Conservation (phyloP, 1,140 invertebrate species). For the Manduca sexta region DNA sequence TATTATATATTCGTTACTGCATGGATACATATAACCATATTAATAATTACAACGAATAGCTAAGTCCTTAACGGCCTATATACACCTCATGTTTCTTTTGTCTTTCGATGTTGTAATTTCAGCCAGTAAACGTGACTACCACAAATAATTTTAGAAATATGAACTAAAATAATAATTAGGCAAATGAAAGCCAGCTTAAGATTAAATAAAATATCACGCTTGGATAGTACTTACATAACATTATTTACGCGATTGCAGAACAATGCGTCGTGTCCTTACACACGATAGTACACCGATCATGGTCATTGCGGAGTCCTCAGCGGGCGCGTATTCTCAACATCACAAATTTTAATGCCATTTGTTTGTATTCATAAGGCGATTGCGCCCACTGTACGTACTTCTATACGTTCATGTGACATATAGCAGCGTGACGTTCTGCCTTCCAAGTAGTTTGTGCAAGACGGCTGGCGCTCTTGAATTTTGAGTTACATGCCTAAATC, state of each 20-base stretch:
- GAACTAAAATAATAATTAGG: too few species aligned
- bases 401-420: constrained; percentile 39
- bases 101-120: too few species aligned
- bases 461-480: constrained; percentile 19
- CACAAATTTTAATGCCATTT: constrained; percentile 59
- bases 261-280: constrained; percentile 12
- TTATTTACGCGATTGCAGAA: too few species aligned
- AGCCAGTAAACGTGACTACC: too few species aligned
- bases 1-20: too few species aligned
- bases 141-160: too few species aligned
- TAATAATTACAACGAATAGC: too few species aligned
- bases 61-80: too few species aligned
- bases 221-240: too few species aligned
- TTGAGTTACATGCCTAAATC: background rate
- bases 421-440: constrained; percentile 32
- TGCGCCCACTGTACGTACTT: constrained; percentile 32
- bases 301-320: constrained; percentile 38
- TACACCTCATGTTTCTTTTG: too few species aligned
- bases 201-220: background rate
- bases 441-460: constrained; percentile 38
- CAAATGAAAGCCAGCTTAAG: too few species aligned
- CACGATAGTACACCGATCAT: constrained; percentile 24
- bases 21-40: too few species aligned
- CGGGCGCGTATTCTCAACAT: constrained; percentile 24
- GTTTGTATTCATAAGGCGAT: constrained; percentile 59